Percentiles rank a stretch among this genome's conserved stretches.
Evolutionary conservation across 1,140 invertebrate genomes (phyloP).

Genomic region (Diorhabda elongata): DNA sequence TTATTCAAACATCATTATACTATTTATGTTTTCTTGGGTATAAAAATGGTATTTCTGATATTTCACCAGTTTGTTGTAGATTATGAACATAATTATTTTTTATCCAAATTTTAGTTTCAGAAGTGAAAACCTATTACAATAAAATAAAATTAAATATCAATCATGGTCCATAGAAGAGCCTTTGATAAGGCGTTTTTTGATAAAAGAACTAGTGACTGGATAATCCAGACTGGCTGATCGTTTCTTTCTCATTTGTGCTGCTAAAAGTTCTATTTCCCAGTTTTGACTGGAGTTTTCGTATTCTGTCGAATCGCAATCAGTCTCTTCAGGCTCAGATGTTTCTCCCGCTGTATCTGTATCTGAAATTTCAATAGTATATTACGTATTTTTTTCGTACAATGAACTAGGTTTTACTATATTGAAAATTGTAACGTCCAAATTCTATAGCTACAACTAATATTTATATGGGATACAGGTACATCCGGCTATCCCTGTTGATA

Average conservation of each 20-base stretch:
- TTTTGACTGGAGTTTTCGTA: constrained; percentile 41
- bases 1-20: too few relatives aligned
- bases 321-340: constrained; percentile 26
- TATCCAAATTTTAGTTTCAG: background rate
- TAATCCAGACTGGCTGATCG: constrained; percentile 43
- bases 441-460: too few relatives aligned
- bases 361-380: background rate
- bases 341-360: constrained; percentile 35
- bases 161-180: constrained; percentile 29
- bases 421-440: too few relatives aligned
- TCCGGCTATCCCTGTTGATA: too few relatives aligned
- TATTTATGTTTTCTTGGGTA: too few relatives aligned
- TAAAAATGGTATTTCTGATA: too few relatives aligned
- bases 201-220: constrained; percentile 28
- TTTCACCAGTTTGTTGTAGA: too few relatives aligned
- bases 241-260: constrained; percentile 40
- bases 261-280: constrained; percentile 44
- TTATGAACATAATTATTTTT: too few relatives aligned
- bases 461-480: too few relatives aligned
- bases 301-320: constrained; percentile 34
- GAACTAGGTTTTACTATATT: too few relatives aligned
- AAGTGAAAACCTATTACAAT: constrained; percentile 16
- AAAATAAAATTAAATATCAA: constrained; percentile 28
- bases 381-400: too few relatives aligned
- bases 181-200: constrained; percentile 21